Base-by-base conservation (phyloP, 2,888 invertebrate genomes). In the Nymphalis c-album region DNA sequence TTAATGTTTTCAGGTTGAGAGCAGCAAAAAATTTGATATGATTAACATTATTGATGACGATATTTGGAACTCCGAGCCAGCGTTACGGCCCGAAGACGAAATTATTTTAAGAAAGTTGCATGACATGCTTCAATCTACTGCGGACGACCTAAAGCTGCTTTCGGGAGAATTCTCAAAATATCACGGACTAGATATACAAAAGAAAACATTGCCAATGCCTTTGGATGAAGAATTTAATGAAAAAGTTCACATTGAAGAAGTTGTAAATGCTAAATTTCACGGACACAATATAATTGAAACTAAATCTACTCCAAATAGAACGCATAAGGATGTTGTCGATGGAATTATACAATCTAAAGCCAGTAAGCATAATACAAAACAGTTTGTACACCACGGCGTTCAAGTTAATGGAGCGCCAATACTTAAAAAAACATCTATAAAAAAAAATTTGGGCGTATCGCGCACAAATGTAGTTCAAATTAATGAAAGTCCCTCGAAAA, bases 181-280 rank as follows among this genome's bases (percentile, higher is more conserved):
- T 75, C 87, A 85, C 73, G 82, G 87, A 72, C 86, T 89, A 50
- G 83, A 84, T 65, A 77, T 85, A 60, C 89, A 84, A 76, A 69
- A 85, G 18, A 87, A 85, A 78, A 76, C 85, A 22, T 76, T 79
- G 71, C 89, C 90, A 4, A 84, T 81, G 63, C 91, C 91, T 59
- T 80, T 92, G 66, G 92, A 93, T 67, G 88, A 92, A 66, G 86
- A 91, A 66, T 93, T 91, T 75, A 92, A 92, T 72, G 88, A 91
- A 78, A 90, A 88, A 80, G 82, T 90, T 69, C 90, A 91, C 74
- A 89, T 92, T 60, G 88, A 91, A 76, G 88, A 92, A 84, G 76
- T 92, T 40, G 93, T 92, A 7, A 88, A 88, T 73, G 93, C 92
- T n/a, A 92, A 91, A 82, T 90, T 93, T 75, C 85, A 89, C 75